A percentile compares a stretch with the other conserved stretches of the same genome.
phyloP scores from a whole-genome alignment of 2,113 vertebrate species.

The Rissa tridactyla region DNA sequence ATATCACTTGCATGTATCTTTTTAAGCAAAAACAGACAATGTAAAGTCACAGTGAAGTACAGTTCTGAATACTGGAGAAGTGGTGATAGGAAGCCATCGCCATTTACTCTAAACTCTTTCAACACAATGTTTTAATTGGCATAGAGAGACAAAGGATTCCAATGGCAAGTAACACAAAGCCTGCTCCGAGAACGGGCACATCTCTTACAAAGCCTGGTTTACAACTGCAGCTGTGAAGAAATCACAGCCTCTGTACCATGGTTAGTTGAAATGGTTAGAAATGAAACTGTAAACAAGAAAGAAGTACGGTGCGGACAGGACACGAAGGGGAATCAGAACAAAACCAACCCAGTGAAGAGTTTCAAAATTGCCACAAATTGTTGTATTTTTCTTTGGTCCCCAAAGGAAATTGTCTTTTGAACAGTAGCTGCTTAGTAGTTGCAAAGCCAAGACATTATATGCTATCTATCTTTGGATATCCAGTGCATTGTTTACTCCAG shows the following conservation, averaged over 20 bases:
- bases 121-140: background rate
- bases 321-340: rapidly evolving
- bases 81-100: background rate
- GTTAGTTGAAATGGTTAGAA: background rate
- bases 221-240: background rate
- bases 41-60: background rate
- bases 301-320: background rate
- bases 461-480: background rate
- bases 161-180: background rate
- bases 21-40: background rate
- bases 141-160: background rate
- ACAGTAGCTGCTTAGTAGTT: background rate
- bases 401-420: background rate
- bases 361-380: background rate
- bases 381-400: background rate
- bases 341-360: background rate
- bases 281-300: background rate
- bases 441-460: background rate
- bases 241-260: background rate
- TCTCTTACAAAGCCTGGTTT: background rate
- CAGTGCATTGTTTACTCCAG: background rate
- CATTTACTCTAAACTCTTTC: background rate
- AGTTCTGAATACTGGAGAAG: background rate
- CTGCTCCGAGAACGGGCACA: background rate
- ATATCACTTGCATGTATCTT: background rate